These are phyloP conservation scores for Agonopterix heracliana DNA, from an alignment of 2,888 invertebrate species.

Conservation along the genomic window DNA sequence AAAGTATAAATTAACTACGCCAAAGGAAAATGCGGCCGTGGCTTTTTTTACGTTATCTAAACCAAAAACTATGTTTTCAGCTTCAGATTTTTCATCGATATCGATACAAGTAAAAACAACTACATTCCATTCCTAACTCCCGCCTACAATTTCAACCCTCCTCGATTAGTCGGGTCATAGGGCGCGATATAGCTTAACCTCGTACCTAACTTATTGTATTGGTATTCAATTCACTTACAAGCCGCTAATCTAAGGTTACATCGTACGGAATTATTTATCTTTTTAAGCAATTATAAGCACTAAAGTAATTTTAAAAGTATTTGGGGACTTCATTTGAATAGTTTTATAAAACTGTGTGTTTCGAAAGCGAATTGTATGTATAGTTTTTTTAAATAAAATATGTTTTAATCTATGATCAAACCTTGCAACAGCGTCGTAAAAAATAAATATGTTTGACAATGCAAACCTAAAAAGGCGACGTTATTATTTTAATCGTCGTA, in stretches of 20 bases:
- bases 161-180: slow-evolving; percentile 60
- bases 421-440: slow-evolving; percentile 3
- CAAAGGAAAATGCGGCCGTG: too few species aligned
- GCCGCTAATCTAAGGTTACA: slow-evolving; percentile 16
- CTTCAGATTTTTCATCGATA: slow-evolving; percentile 2
- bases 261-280: slow-evolving; percentile 10
- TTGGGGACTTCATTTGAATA: not conserved
- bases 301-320: too few species aligned
- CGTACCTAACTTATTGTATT: slow-evolving; percentile 43
- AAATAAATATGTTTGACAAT: slow-evolving; percentile 5
- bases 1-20: too few species aligned
- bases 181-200: slow-evolving; percentile 56
- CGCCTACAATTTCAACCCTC: slow-evolving; percentile 26
- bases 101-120: slow-evolving; percentile 18
- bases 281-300: too few species aligned
- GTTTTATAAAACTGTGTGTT: not conserved
- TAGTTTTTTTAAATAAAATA: too few species aligned
- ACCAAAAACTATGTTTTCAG: too few species aligned
- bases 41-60: too few species aligned
- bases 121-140: slow-evolving; percentile 33
- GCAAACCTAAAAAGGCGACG: slow-evolving; percentile 5
- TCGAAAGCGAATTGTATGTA: too few species aligned
- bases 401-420: slow-evolving; percentile 2
- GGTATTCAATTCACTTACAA: slow-evolving; percentile 33
- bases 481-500: slow-evolving; percentile 8